These are phyloP conservation scores for Mylabris sibirica DNA, from an alignment of 2,888 invertebrate species.

Conservation along the genomic window DNA sequence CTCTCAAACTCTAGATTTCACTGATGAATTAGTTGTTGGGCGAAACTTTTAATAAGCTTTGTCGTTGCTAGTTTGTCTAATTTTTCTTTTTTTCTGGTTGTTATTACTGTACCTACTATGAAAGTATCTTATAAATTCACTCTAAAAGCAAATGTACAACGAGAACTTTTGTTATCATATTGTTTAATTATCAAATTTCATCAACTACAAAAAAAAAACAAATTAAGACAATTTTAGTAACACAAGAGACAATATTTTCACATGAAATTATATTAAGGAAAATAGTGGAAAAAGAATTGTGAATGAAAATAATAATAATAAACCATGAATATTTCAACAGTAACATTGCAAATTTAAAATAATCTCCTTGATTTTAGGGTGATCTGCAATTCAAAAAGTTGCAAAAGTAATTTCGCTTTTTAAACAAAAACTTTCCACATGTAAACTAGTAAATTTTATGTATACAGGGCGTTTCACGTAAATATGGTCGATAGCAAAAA, in stretches of 20 bases:
- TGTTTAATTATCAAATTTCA: neutral
- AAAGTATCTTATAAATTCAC: neutral
- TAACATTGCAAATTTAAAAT: conserved; percentile 8
- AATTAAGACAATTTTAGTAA: no score
- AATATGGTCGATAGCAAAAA: no score
- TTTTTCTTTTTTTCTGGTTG: neutral
- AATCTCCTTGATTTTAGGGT: conserved; percentile 19
- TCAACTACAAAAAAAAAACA: neutral
- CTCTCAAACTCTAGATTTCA: neutral
- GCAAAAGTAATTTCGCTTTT: conserved; percentile 19
- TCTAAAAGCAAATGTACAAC: neutral
- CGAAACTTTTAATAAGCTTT: conserved; percentile 13
- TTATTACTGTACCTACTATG: no score
- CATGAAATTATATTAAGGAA: neutral
- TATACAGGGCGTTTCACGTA: no score
- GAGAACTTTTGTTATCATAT: neutral
- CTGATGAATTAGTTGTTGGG: conserved; percentile 13
- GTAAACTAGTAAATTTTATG: neutral
- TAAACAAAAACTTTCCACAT: conserved; percentile 6
- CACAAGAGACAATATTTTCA: neutral
- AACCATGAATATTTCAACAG: conserved; percentile 5
- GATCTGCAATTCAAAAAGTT: conserved; percentile 31
- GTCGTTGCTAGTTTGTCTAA: conserved; percentile 8
- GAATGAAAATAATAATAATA: no score
- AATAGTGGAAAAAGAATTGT: neutral